Evolutionary conservation across 2,113 vertebrate genomes (phyloP), one percentile per base, ranked within the genome.

Genomic region (Genyomyrus donnyi): DNA sequence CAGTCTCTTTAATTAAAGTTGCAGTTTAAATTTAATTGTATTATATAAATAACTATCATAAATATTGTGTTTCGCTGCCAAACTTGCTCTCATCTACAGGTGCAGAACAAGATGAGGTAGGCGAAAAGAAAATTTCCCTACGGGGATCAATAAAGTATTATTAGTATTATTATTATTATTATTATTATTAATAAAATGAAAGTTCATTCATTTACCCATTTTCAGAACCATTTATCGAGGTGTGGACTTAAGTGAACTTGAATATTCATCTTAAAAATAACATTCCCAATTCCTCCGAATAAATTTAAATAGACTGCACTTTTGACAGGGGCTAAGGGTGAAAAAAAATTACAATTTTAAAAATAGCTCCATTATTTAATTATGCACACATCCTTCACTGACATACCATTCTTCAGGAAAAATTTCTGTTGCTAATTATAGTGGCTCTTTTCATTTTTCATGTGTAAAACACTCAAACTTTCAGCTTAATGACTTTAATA

Each of bases 1-100:
- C 58, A 77, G 27, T 66, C 90, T 89, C 35, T 62, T 35, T 46
- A 31, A 66, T 74, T 87, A 85, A 39, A 17, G 48, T 56, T 89
- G 9, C 3, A 39, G 39, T 52, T 24, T 66, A 21, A 88, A 74
- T 74, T 74, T 31, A 88, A 77, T 7, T 49, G 88, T 19, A 89
- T 39, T 42, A 48, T 7, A 88, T 88, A 46, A 66, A 88, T 56
- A 56, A 21, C 53, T 56, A 56, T 66, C 7, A n/a, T 46, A 70
- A 83, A 27, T 70, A 70, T 70, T 10, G 8, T 27, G 58, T n/a
- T n/a, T 27, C n/a, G 9, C n/a, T 70, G n/a, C 27, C n/a, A 70
- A 70, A 27, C 10, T 70, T 70, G n/a, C 8, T 70, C 62, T 70
- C 62, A 70, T 11, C 62, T 31, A 70, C n/a, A 31, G 13, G 62